Percentiles rank a stretch among this genome's conserved stretches.
Conservation (phyloP, 2,113 vertebrate species). For the Pithys albifrons region DNA sequence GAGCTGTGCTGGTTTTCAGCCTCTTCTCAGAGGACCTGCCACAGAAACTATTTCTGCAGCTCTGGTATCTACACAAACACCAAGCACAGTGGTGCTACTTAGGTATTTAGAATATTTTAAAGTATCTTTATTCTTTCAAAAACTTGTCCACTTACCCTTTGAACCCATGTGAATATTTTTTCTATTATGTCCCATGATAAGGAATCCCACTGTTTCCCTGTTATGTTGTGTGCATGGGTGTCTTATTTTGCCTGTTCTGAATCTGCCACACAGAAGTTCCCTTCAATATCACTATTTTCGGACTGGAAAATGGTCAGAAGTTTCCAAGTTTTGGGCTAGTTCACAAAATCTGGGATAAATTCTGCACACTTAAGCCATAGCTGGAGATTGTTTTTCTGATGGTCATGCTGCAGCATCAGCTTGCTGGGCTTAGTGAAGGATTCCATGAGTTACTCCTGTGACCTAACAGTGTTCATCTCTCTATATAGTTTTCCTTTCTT, state of each 20-base stretch:
- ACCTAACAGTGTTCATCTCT: neutral
- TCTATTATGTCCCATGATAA: neutral
- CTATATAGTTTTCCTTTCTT: neutral
- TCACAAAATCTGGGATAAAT: neutral
- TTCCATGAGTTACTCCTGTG: neutral
- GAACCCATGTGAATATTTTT: neutral
- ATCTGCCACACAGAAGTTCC: neutral
- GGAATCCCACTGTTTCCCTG: neutral
- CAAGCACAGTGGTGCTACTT: neutral
- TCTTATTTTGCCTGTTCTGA: neutral
- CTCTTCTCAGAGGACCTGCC: neutral
- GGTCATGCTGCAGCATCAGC: neutral
- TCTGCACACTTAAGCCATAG: neutral
- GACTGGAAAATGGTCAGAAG: neutral
- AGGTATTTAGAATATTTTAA: neutral
- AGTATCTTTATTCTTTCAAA: neutral
- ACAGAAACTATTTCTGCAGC: neutral
- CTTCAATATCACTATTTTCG: neutral
- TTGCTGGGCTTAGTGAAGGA: neutral
- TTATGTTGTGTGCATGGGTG: neutral
- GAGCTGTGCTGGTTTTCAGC: neutral
- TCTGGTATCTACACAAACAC: neutral
- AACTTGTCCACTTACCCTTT: neutral
- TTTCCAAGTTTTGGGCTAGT: neutral
- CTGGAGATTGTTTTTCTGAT: neutral